Conservation (phyloP, 2,888 invertebrate species). For the Epiblema foenella region DNA sequence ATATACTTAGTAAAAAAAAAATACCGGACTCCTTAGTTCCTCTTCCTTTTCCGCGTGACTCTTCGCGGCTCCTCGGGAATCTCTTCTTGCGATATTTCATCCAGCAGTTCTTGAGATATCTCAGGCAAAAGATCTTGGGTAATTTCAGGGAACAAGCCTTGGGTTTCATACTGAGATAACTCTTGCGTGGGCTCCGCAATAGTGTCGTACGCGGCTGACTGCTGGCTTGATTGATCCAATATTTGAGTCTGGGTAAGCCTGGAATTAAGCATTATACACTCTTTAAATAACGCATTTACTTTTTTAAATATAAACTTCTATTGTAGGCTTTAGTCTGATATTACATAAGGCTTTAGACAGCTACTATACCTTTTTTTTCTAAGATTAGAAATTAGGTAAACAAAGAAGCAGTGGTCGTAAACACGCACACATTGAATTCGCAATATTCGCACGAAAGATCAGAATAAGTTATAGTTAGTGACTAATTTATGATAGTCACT, state of each 20-base stretch:
- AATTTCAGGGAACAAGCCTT: conserved; percentile 64
- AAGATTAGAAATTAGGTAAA: too few relatives aligned
- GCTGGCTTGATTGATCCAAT: conserved; percentile 49
- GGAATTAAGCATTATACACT: conserved; percentile 54
- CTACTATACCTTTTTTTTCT: too few relatives aligned
- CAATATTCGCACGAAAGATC: too few relatives aligned
- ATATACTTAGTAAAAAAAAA: conserved; percentile 46
- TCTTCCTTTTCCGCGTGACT: conserved; percentile 65
- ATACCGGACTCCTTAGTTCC: conserved; percentile 49
- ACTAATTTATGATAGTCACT: too few relatives aligned
- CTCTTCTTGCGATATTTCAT: conserved; percentile 51
- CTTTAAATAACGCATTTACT: background rate
- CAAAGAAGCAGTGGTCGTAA: too few relatives aligned
- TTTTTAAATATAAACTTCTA: background rate
- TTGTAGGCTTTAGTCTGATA: too few relatives aligned
- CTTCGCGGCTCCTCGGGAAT: conserved; percentile 67
- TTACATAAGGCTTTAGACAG: too few relatives aligned
- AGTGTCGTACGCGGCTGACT: conserved; percentile 47
- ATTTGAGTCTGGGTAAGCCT: conserved; percentile 60
- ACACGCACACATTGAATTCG: too few relatives aligned
- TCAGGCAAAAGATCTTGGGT: conserved; percentile 53
- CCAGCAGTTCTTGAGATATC: conserved; percentile 42
- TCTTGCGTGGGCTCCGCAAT: conserved; percentile 45
- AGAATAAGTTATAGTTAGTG: too few relatives aligned
- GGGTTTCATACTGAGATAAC: conserved; percentile 55